Base-by-base conservation (phyloP, 2,113 vertebrate genomes). In the Boleophthalmus pectinirostris region DNA sequence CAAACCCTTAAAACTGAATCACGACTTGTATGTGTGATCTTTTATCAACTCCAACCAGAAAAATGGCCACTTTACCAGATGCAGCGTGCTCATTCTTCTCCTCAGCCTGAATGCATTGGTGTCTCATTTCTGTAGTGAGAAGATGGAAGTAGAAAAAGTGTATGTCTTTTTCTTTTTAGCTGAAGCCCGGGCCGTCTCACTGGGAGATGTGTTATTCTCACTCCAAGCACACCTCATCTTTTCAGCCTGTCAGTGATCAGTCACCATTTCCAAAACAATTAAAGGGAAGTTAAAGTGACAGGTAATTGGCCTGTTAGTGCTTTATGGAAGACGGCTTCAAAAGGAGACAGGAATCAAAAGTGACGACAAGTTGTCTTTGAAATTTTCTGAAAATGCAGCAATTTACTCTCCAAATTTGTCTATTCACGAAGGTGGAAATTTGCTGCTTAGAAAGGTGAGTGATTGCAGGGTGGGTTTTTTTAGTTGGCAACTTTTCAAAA, bases 231-330 rank as follows among this genome's bases (percentile, higher is more conserved):
- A 79, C 70, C 24, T 35, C 68, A 63, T 68, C 25, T 68, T 47
- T 73, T 58, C 72, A 72, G 49, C 18, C 0, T 35, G 51, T 68
- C 74, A 78, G 60, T 74, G 25, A 74, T 71, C 69, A 69, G 61
- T 66, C 47, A 51, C 18, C 60, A 75, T 51, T 64, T 74, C 20
- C 69, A 72, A 82, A 78, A 77, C 20, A 51, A 72, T 80, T 76
- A 70, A 47, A 18, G 47, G 66, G 15, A 69, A 54, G 70, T 79
- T 73, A 38, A 79, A 81, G 70, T 73, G 66, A 51, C 75, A 79
- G 25, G 49, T 72, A 58, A 72, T 72, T 75, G 61, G 21, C 60
- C 47, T 10, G 13, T 66, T 82, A 72, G 35, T 60, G 73, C 24
- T 75, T 80, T 58, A 69, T 74, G 54, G 23, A 38, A 25, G 47